phyloP scores from a whole-genome alignment of 2,888 invertebrate genomes.

The Gibbula magus region DNA sequence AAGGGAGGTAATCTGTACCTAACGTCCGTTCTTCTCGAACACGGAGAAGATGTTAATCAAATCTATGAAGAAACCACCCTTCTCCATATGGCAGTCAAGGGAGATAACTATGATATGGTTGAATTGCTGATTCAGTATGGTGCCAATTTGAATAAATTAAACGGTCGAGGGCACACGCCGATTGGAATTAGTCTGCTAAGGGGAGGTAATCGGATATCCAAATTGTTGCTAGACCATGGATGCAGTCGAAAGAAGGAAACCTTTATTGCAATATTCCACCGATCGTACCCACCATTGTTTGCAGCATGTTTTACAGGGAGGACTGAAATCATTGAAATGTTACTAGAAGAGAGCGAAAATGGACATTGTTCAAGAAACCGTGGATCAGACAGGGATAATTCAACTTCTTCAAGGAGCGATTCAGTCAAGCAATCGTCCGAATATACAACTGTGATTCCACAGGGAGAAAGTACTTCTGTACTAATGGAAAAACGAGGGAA shows the following conservation, averaged over 20 bases:
- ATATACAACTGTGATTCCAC: too few species aligned
- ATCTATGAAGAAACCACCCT: constrained; percentile 44
- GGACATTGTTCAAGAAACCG: too few species aligned
- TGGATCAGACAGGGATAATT: too few species aligned
- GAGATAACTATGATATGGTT: constrained; percentile 45
- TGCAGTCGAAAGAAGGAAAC: constrained; percentile 46
- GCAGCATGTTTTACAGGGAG: constrained; percentile 43
- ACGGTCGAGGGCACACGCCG: constrained; percentile 44
- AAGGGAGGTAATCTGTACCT: constrained; percentile 46
- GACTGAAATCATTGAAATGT: constrained; percentile 29
- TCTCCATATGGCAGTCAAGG: constrained; percentile 48
- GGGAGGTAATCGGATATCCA: constrained; percentile 32
- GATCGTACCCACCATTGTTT: constrained; percentile 48
- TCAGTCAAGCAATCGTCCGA: too few species aligned
- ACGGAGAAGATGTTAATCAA: constrained; percentile 53
- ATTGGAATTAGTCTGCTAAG: constrained; percentile 47
- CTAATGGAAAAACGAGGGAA: too few species aligned
- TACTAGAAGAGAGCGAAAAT: constrained; percentile 27
- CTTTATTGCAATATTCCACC: constrained; percentile 45
- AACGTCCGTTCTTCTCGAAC: constrained; percentile 46
- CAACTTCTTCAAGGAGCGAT: too few species aligned
- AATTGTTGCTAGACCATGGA: constrained; percentile 44
- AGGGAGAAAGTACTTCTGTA: too few species aligned
- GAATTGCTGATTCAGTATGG: constrained; percentile 49
- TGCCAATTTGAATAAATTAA: constrained; percentile 48